phyloP scores from a whole-genome alignment of 1,140 invertebrate genomes.

The Thereuonema tuberculata region DNA sequence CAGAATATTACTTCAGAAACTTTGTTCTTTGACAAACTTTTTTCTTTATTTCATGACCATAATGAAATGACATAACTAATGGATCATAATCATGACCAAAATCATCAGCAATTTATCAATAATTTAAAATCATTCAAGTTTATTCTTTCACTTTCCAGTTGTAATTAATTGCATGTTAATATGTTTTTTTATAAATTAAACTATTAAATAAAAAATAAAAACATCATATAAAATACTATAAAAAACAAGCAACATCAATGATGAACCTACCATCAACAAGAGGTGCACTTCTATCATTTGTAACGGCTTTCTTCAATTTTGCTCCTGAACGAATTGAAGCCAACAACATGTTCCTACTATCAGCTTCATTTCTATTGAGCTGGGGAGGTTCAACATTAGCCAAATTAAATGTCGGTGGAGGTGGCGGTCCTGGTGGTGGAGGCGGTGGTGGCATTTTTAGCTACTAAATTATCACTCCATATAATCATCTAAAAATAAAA shows the following conservation, averaged over 20 bases:
- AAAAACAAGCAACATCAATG: neutral
- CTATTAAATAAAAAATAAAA: neutral
- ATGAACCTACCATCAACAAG: constrained; percentile 43
- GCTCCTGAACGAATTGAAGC: constrained; percentile 68
- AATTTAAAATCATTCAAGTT: no score
- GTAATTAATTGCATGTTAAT: neutral
- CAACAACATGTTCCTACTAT: constrained; percentile 50
- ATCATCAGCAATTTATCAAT: no score
- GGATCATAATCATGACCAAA: neutral
- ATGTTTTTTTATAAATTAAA: neutral
- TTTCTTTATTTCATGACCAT: neutral
- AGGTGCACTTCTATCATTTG: constrained; percentile 76
- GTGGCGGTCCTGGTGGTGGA: neutral
- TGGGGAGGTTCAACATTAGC: constrained; percentile 1
- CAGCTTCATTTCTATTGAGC: constrained; percentile 29
- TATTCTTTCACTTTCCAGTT: no score
- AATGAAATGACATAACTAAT: neutral
- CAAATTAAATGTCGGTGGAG: neutral
- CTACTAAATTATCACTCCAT: no score
- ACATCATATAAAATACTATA: neutral
- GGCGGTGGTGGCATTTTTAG: no score
- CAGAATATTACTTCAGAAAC: neutral
- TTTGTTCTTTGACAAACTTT: neutral
- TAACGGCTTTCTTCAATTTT: constrained; percentile 67
- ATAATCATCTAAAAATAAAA: no score